These are phyloP conservation scores for Peucedramus taeniatus DNA, from an alignment of 2,113 vertebrate species.

Conservation along the genomic window DNA sequence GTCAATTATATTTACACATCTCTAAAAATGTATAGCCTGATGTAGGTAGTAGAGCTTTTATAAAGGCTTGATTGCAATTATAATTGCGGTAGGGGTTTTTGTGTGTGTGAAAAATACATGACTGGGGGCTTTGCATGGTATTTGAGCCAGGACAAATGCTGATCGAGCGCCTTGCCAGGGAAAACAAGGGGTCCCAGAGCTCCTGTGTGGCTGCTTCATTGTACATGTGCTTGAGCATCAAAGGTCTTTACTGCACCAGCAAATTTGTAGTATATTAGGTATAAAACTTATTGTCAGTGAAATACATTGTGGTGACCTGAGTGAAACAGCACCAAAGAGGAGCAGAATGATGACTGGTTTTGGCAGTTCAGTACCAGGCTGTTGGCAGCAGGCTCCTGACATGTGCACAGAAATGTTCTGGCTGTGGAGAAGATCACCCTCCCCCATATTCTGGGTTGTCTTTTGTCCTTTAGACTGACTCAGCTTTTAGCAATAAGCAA, in stretches of 20 bases:
- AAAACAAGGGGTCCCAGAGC: background rate
- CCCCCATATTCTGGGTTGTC: background rate
- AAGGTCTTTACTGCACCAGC: background rate
- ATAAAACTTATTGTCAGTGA: background rate
- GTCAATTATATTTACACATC: background rate
- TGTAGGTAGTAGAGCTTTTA: background rate
- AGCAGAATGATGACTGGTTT: background rate
- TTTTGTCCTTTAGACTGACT: background rate
- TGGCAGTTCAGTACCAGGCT: background rate
- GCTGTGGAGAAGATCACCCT: background rate
- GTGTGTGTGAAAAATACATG: background rate
- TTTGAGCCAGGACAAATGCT: background rate
- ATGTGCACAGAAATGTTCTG: accelerated
- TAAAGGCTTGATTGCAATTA: background rate
- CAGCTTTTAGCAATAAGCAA: background rate
- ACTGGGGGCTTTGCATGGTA: accelerated
- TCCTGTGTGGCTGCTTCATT: background rate
- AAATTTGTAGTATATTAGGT: background rate
- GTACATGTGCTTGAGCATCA: background rate
- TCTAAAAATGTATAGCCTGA: background rate
- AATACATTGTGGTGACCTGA: background rate
- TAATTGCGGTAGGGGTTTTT: background rate
- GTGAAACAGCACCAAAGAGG: background rate
- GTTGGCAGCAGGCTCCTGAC: background rate
- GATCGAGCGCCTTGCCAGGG: background rate